These are phyloP conservation scores for Procambarus virginalis DNA, from an alignment of 1,140 invertebrate species.

Conservation along the genomic window DNA sequence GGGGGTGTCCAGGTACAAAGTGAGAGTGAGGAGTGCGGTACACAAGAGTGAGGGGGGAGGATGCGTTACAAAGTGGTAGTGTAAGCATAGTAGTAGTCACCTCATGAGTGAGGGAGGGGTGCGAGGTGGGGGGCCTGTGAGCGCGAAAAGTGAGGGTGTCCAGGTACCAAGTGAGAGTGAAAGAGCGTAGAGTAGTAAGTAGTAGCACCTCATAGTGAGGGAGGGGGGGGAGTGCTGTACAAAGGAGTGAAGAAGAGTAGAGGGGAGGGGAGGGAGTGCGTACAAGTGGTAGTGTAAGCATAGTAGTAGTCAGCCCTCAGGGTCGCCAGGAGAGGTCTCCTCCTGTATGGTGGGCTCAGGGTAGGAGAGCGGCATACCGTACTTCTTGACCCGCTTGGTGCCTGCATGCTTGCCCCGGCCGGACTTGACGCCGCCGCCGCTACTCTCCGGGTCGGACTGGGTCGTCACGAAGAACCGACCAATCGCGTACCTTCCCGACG, in stretches of 20 bases:
- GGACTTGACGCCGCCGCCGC: not conserved
- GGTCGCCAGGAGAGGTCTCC: constrained; percentile 65
- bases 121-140: too few relatives aligned
- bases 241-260: not conserved
- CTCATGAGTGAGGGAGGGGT: too few relatives aligned
- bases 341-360: constrained; percentile 69
- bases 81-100: too few relatives aligned
- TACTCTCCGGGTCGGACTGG: constrained; percentile 13
- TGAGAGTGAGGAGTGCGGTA: too few relatives aligned
- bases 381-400: constrained; percentile 57
- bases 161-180: too few relatives aligned
- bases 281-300: not conserved
- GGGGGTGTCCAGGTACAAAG: too few relatives aligned
- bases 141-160: too few relatives aligned
- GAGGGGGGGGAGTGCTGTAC: not conserved
- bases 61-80: too few relatives aligned
- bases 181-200: not conserved
- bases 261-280: too few relatives aligned
- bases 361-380: constrained; percentile 67
- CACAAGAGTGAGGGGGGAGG: too few relatives aligned
- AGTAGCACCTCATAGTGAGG: too few relatives aligned
- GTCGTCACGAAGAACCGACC: constrained; percentile 68
- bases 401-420: constrained; percentile 43
- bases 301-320: constrained; percentile 57
- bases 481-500: constrained; percentile 56